Conservation (phyloP, 2,888 invertebrate genomes). For the Gordius sp. region DNA sequence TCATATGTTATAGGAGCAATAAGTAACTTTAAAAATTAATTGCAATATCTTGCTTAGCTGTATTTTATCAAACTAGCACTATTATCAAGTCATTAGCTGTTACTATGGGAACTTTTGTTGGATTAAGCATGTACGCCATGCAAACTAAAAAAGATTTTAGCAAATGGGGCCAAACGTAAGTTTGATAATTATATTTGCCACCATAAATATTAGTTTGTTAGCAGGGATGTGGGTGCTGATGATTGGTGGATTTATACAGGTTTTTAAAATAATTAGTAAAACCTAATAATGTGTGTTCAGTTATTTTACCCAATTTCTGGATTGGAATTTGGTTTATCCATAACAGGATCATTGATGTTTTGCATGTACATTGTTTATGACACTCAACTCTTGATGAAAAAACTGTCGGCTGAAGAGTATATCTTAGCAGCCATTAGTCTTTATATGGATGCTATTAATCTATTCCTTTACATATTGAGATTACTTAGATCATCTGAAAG, state of each 20-base stretch:
- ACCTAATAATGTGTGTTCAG: slow-evolving; percentile 29
- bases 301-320: slow-evolving; percentile 44
- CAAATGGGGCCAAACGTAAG: slow-evolving; percentile 46
- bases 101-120: slow-evolving; percentile 45
- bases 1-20: background rate
- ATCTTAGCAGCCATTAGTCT: slow-evolving; percentile 56
- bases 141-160: slow-evolving; percentile 61
- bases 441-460: slow-evolving; percentile 58
- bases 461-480: slow-evolving; percentile 51
- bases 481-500: slow-evolving; percentile 35
- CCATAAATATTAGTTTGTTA: slow-evolving; percentile 6
- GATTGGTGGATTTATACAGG: slow-evolving; percentile 41
- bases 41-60: slow-evolving; percentile 33
- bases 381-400: slow-evolving; percentile 53
- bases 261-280: slow-evolving; percentile 20
- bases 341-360: slow-evolving; percentile 44
- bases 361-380: slow-evolving; percentile 55
- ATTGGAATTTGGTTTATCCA: slow-evolving; percentile 43
- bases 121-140: slow-evolving; percentile 52
- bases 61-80: slow-evolving; percentile 45
- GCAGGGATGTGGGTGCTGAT: slow-evolving; percentile 30
- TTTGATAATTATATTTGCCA: slow-evolving; percentile 19
- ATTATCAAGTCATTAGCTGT: slow-evolving; percentile 51
- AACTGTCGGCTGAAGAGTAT: slow-evolving; percentile 56
- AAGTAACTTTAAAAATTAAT: background rate